These are phyloP conservation scores for Pardosa pseudoannulata DNA, from an alignment of 2,888 invertebrate species.

Conservation along the genomic window DNA sequence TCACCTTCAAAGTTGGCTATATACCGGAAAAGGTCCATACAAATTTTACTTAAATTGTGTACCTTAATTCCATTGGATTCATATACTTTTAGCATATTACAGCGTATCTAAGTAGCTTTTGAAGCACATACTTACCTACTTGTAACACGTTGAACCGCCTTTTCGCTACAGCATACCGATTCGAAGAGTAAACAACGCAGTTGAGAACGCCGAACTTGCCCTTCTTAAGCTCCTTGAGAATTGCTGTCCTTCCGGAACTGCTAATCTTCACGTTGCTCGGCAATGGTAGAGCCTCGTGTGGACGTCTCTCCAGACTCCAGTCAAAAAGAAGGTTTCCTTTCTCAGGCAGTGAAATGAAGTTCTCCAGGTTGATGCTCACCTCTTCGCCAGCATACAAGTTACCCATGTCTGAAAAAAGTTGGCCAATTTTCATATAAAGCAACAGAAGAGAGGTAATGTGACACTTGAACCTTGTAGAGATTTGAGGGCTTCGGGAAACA, in stretches of 20 bases:
- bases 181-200: slow-evolving; percentile 47
- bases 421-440: too few species aligned
- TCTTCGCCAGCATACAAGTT: slow-evolving; percentile 46
- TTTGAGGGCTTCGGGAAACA: too few species aligned
- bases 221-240: slow-evolving; percentile 35
- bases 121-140: slow-evolving; percentile 21
- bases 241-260: slow-evolving; percentile 22
- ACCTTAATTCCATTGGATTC: too few species aligned
- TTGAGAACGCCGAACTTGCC: slow-evolving; percentile 11
- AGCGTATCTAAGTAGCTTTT: too few species aligned
- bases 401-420: slow-evolving; percentile 50
- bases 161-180: slow-evolving; percentile 36
- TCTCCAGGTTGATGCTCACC: slow-evolving; percentile 49
- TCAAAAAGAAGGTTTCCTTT: slow-evolving; percentile 24
- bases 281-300: not conserved
- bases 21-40: too few species aligned
- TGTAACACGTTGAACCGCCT: slow-evolving; percentile 32
- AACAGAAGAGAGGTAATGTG: too few species aligned
- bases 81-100: too few species aligned
- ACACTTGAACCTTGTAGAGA: too few species aligned
- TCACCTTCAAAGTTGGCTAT: too few species aligned
- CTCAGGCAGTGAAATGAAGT: slow-evolving; percentile 55
- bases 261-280: slow-evolving; percentile 61
- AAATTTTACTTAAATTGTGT: too few species aligned
- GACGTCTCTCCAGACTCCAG: slow-evolving; percentile 29